These are phyloP conservation scores for Erethizon dorsatum DNA, from an alignment of 2,797 vertebrate genomes.

Conservation along the genomic window DNA sequence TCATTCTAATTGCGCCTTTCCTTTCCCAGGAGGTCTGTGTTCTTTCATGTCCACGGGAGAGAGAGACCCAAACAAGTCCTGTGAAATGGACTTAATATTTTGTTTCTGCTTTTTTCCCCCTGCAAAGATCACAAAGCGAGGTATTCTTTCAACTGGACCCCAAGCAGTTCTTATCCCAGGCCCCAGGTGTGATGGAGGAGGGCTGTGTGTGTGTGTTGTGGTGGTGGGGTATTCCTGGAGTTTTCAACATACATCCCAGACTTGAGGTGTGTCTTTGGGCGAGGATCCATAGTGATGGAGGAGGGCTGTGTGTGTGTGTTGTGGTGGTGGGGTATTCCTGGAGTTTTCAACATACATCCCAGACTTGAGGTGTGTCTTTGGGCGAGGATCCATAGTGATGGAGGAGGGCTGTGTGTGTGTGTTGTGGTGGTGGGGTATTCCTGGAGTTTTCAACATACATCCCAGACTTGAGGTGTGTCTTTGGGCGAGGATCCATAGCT, in stretches of 20 bases:
- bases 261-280: background rate
- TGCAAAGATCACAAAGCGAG: conserved; percentile 7
- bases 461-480: background rate
- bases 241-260: background rate
- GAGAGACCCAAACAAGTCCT: background rate
- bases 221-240: background rate
- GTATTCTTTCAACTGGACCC: background rate
- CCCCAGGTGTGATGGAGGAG: background rate
- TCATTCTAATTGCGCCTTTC: conserved; percentile 79
- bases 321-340: background rate
- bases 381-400: too few relatives aligned
- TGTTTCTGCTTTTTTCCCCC: background rate
- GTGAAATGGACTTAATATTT: background rate
- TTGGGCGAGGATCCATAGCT: background rate
- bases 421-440: background rate
- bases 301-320: background rate
- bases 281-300: background rate
- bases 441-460: background rate
- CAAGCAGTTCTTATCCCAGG: background rate
- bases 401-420: background rate
- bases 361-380: too few relatives aligned
- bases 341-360: background rate
- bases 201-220: background rate
- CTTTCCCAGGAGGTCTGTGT: conserved; percentile 76
- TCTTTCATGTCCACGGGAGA: conserved; percentile 61